A percentile compares a stretch with the other conserved stretches of the same genome.
phyloP scores from a whole-genome alignment of 2,797 vertebrate species.

The Sus cebifrons region DNA sequence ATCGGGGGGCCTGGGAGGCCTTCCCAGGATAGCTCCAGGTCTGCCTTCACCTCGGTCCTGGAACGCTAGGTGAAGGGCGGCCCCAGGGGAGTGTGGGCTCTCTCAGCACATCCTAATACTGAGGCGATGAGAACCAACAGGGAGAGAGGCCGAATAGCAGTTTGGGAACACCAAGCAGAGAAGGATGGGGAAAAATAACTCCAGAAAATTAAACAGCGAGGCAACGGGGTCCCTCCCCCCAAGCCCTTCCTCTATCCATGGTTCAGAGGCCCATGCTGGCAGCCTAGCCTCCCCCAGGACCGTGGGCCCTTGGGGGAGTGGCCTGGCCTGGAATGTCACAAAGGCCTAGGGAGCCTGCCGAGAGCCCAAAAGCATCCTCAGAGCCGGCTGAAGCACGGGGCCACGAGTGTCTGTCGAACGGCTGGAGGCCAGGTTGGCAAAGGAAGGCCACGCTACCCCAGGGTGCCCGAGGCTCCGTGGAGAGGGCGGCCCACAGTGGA shows the following conservation, averaged over 20 bases:
- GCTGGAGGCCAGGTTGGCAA: not conserved
- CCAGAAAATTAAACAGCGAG: not conserved
- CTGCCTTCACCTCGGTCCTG: not conserved
- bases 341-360: not conserved
- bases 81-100: not conserved
- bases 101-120: not conserved
- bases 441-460: not conserved
- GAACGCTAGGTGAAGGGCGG: not conserved
- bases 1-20: not conserved
- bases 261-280: not conserved
- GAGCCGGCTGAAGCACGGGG: not conserved
- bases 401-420: not conserved
- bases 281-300: not conserved
- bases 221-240: not conserved
- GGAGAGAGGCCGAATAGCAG: not conserved
- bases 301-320: not conserved
- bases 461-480: fast-evolving
- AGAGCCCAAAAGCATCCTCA: not conserved
- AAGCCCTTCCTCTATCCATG: not conserved
- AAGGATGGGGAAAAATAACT: not conserved
- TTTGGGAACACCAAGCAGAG: not conserved
- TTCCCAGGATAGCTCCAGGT: not conserved
- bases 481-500: not conserved
- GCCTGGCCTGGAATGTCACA: not conserved
- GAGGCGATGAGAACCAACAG: not conserved